These are phyloP conservation scores for Oreotrochilus melanogaster DNA, from an alignment of 2,113 vertebrate species.

Conservation along the genomic window DNA sequence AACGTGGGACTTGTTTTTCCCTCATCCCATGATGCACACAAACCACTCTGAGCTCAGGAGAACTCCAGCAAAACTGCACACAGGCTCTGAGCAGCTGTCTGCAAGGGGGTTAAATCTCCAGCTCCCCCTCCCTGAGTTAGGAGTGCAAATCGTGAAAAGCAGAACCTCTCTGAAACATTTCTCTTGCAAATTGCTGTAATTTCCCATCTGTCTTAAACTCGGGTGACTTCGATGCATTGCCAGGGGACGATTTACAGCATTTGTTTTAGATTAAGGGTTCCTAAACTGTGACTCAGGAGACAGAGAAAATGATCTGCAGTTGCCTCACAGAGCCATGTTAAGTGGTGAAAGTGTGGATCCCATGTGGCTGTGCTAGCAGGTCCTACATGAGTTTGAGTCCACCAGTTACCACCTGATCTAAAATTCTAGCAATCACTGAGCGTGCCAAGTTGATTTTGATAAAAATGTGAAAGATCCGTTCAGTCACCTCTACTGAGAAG, in stretches of 20 bases:
- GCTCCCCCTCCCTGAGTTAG: not conserved
- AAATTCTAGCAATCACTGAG: not conserved
- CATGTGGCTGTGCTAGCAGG: not conserved
- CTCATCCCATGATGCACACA: not conserved
- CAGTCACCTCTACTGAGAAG: not conserved
- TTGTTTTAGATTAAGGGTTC: constrained; percentile 51
- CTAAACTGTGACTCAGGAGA: constrained; percentile 34
- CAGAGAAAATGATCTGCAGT: constrained; percentile 41
- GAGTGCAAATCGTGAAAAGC: not conserved
- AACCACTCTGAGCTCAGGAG: fast-evolving
- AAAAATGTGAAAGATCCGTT: not conserved
- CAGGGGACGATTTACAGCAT: not conserved
- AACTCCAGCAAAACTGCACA: not conserved
- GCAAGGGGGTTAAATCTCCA: not conserved
- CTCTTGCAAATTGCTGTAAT: constrained; percentile 35
- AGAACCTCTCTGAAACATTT: constrained; percentile 14
- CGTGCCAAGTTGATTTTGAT: not conserved
- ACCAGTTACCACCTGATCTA: not conserved
- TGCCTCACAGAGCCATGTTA: not conserved
- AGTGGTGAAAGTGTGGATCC: not conserved
- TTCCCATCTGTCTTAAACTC: constrained; percentile 44
- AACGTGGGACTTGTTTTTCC: not conserved
- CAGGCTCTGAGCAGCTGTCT: not conserved
- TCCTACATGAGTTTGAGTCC: not conserved
- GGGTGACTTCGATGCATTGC: not conserved